These are phyloP conservation scores for Scaptomyza graminum DNA, from an alignment of 1,140 invertebrate genomes.

Conservation along the genomic window DNA sequence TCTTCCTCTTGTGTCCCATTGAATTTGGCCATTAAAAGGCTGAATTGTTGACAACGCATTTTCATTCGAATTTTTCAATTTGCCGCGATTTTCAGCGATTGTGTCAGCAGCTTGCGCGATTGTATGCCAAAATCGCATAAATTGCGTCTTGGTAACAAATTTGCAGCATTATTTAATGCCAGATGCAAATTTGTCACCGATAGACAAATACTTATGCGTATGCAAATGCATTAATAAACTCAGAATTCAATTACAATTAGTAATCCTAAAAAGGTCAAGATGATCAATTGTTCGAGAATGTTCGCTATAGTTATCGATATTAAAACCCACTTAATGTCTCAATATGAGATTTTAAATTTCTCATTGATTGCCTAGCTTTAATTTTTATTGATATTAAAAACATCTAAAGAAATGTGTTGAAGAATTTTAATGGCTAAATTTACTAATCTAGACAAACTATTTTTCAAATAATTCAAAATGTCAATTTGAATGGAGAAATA, in stretches of 20 bases:
- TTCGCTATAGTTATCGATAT: neutral
- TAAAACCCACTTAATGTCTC: neutral
- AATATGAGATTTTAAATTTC: too few species aligned
- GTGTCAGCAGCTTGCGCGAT: conserved; percentile 57
- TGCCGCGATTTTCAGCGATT: conserved; percentile 63
- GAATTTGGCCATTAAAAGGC: conserved; percentile 55
- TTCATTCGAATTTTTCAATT: conserved; percentile 49
- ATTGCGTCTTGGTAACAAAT: conserved; percentile 68
- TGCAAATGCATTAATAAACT: conserved; percentile 22
- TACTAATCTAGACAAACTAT: too few species aligned
- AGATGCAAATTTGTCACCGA: conserved; percentile 47
- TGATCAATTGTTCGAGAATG: conserved; percentile 13
- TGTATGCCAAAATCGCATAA: conserved; percentile 49
- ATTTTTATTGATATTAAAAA: neutral
- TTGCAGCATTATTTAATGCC: conserved; percentile 69
- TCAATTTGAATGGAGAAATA: too few species aligned
- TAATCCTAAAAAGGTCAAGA: conserved; percentile 10
- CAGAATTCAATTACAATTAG: neutral
- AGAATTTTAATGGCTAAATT: too few species aligned
- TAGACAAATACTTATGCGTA: conserved; percentile 24
- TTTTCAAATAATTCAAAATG: too few species aligned
- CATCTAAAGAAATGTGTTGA: neutral
- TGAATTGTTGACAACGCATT: conserved; percentile 50
- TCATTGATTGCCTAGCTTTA: too few species aligned
- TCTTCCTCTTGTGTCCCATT: conserved; percentile 11